phyloP scores from a whole-genome alignment of 2,113 vertebrate species.

The Lophius piscatorius region DNA sequence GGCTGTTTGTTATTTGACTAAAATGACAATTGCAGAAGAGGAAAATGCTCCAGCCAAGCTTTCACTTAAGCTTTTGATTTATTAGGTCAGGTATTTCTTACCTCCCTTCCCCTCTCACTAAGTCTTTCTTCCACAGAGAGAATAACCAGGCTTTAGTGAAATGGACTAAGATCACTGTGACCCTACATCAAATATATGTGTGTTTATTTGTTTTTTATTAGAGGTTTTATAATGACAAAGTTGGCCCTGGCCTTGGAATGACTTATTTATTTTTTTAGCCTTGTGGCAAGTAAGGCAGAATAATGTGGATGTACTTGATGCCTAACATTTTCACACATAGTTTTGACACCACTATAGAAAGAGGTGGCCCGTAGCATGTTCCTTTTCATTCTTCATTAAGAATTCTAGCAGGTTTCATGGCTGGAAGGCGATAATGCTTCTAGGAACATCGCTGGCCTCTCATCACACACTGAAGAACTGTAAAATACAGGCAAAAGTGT shows the following conservation, averaged over 20 bases:
- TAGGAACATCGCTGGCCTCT: conserved; percentile 20
- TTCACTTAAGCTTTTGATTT: conserved; percentile 24
- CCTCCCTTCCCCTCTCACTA: conserved; percentile 11
- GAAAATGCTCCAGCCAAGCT: conserved; percentile 9
- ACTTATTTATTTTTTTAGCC: conserved; percentile 55
- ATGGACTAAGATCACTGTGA: conserved; percentile 23
- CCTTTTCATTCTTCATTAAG: conserved; percentile 54
- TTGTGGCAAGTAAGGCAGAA: conserved; percentile 43
- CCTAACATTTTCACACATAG: conserved; percentile 49
- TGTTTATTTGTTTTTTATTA: conserved; percentile 46
- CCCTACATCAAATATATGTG: conserved; percentile 31
- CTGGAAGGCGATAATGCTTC: conserved; percentile 51
- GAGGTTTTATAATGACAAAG: conserved; percentile 20
- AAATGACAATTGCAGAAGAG: conserved; percentile 35
- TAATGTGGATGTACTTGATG: conserved; percentile 35
- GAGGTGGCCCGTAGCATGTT: conserved; percentile 20
- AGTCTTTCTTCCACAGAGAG: conserved; percentile 25
- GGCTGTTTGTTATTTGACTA: conserved; percentile 33
- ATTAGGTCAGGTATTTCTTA: conserved; percentile 17
- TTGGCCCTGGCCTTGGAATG: conserved; percentile 29
- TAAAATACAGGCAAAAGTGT: conserved; percentile 9
- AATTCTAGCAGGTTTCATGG: conserved; percentile 53
- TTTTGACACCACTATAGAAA: conserved; percentile 17
- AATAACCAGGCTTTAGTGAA: conserved; percentile 11
- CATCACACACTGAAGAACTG: conserved; percentile 13